A percentile compares a stretch with the other conserved stretches of the same genome.
Conservation (phyloP, 1,140 invertebrate species). For the Tetramorium parvispinum region DNA sequence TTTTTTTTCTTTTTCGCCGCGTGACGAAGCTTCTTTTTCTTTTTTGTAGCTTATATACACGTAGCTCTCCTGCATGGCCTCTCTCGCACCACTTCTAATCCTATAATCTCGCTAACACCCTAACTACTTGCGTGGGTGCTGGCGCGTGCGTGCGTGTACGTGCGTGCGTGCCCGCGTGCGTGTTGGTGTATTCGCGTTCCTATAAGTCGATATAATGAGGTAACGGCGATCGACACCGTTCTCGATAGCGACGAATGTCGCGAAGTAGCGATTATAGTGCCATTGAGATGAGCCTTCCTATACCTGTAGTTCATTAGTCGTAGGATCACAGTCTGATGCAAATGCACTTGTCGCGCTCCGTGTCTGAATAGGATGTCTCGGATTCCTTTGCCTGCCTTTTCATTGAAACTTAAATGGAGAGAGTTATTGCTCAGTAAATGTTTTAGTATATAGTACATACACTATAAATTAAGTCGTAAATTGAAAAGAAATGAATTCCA, state of each 20-base stretch:
- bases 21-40: constrained; percentile 62
- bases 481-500: not conserved
- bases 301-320: not conserved
- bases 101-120: constrained; percentile 72
- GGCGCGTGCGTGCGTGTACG: constrained; percentile 58
- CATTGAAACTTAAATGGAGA: not conserved
- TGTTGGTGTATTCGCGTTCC: constrained; percentile 51
- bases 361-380: not conserved
- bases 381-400: not conserved
- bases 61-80: constrained; percentile 70
- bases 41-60: constrained; percentile 49
- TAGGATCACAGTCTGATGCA: constrained; percentile 1
- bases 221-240: constrained; percentile 36
- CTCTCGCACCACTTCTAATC: constrained; percentile 67
- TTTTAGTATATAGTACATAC: not conserved
- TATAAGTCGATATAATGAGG: constrained; percentile 38
- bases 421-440: not conserved
- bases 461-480: not conserved
- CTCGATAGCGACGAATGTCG: constrained; percentile 19
- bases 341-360: constrained; percentile 11
- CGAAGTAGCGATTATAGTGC: not conserved
- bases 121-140: constrained; percentile 72
- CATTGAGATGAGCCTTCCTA: constrained; percentile 15
- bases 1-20: constrained; percentile 50
- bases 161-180: constrained; percentile 55